Base-by-base conservation (phyloP, 2,797 vertebrate species). In the Lerista edwardsae region DNA sequence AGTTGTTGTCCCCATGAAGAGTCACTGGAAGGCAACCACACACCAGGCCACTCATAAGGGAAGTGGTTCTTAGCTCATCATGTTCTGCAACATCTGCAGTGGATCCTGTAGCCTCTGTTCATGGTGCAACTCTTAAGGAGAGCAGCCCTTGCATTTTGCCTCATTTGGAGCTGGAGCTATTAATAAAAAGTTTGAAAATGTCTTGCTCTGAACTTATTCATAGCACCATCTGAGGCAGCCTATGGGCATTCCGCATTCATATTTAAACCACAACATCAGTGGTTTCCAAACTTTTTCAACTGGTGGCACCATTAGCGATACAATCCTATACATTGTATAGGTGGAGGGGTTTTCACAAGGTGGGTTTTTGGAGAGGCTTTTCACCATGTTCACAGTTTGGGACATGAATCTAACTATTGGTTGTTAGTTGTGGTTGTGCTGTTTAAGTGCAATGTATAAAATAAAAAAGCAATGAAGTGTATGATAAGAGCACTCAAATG, bases 201-300 rank as follows among this genome's bases (percentile, higher is more conserved):
- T 73, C 80, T 88, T 72, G 71, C 85, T 88, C 73, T 75, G 64
- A 69, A 9, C 67, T 41, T 29, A 64, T 88, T 6, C 27, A 41
- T 82, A 80, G 62, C 59, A 14, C 71, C 17, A 34, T 68, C 12
- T n/a, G 85, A 81, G 89, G 76, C 55, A 65, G 86, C 86, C 86
- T 69, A 77, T 85, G 61, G 34, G 34, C 34, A 29, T 25, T 78
- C 34, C 29, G 65, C 41, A 8, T 61, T 84, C 71, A 68, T n/a
- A 34, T 34, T 19, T 68, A 68, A 68, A 68, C 65, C 31, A 4
- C 9, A 31, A 29, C 31, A 68, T 6, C 74, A 79, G n/a, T n/a
- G n/a, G n/a, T n/a, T n/a, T n/a, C n/a, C n/a, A n/a, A n/a, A n/a
- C n/a, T n/a, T n/a, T n/a, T n/a, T n/a, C n/a, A 85, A n/a, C n/a